phyloP scores from a whole-genome alignment of 2,888 invertebrate species.

The Nomada ruficornis region DNA sequence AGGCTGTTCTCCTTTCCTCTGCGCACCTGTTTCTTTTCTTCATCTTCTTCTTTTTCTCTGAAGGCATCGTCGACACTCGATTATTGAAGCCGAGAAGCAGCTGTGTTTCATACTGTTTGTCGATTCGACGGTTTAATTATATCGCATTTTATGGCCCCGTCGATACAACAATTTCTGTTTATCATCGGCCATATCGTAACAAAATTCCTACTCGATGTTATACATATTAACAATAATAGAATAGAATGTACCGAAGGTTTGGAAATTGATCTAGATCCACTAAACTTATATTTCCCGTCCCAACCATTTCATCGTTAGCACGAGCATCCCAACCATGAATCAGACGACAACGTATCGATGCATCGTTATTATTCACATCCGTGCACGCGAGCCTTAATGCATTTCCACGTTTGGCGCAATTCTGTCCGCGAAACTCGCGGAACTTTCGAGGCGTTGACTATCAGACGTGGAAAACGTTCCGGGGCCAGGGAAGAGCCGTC shows the following conservation, averaged over 20 bases:
- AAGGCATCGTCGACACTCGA: constrained; percentile 17
- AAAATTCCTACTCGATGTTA: too few species aligned
- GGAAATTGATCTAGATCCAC: too few species aligned
- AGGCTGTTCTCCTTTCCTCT: constrained; percentile 17
- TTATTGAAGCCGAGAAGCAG: constrained; percentile 17
- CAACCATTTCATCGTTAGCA: too few species aligned
- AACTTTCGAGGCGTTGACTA: constrained; percentile 42
- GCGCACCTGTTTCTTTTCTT: background rate
- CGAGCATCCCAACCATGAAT: background rate
- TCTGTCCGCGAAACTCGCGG: constrained; percentile 39
- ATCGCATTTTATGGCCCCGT: background rate
- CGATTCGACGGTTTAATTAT: constrained; percentile 10
- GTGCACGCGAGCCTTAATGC: constrained; percentile 24
- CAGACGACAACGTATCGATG: constrained; percentile 18
- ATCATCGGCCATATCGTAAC: too few species aligned
- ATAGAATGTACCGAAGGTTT: too few species aligned
- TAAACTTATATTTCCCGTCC: too few species aligned
- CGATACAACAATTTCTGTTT: too few species aligned
- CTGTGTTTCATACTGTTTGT: background rate
- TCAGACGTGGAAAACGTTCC: constrained; percentile 47
- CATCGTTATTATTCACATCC: constrained; percentile 44
- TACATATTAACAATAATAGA: too few species aligned
- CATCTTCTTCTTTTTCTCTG: background rate
- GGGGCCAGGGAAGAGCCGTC: constrained; percentile 54
- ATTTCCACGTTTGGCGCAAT: constrained; percentile 34